phyloP scores from a whole-genome alignment of 2,797 vertebrate genomes.

The Trachurus trachurus region DNA sequence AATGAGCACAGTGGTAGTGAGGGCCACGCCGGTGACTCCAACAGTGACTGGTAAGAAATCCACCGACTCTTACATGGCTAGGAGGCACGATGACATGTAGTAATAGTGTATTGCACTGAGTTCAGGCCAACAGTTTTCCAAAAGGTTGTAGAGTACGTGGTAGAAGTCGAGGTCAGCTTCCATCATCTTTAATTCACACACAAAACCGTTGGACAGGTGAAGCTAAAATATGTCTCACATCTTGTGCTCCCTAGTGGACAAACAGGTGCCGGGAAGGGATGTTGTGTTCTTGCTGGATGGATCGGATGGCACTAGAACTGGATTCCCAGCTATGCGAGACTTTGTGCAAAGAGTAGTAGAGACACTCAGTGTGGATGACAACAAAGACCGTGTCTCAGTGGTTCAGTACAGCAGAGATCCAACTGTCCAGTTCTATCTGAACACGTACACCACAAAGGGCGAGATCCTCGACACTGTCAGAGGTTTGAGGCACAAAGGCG shows the following conservation, averaged over 20 bases:
- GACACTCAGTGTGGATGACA: constrained; percentile 51
- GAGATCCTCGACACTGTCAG: constrained; percentile 47
- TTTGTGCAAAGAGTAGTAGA: constrained; percentile 70
- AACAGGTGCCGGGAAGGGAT: constrained; percentile 47
- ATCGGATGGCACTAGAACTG: constrained; percentile 60
- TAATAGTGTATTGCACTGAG: background rate
- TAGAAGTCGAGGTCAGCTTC: background rate
- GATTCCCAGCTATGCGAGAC: constrained; percentile 69
- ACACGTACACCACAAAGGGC: constrained; percentile 19
- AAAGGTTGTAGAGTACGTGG: no score
- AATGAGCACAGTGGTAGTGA: constrained; percentile 37
- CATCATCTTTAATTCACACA: background rate
- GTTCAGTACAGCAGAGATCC: constrained; percentile 76
- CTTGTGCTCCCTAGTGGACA: constrained; percentile 46
- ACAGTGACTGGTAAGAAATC: constrained; percentile 57
- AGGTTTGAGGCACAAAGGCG: constrained; percentile 48
- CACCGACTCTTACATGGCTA: background rate
- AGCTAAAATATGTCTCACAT: constrained; percentile 16
- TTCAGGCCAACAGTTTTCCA: background rate
- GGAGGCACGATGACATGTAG: background rate
- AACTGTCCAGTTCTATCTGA: constrained; percentile 50
- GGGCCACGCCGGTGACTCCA: constrained; percentile 26
- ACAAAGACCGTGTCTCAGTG: constrained; percentile 68
- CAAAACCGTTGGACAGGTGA: background rate
- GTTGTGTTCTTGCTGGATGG: constrained; percentile 78